Evolutionary conservation across 2,888 invertebrate species (phyloP), one percentile per base, ranked within the genome.

Genomic region (Hypsopygia costalis): DNA sequence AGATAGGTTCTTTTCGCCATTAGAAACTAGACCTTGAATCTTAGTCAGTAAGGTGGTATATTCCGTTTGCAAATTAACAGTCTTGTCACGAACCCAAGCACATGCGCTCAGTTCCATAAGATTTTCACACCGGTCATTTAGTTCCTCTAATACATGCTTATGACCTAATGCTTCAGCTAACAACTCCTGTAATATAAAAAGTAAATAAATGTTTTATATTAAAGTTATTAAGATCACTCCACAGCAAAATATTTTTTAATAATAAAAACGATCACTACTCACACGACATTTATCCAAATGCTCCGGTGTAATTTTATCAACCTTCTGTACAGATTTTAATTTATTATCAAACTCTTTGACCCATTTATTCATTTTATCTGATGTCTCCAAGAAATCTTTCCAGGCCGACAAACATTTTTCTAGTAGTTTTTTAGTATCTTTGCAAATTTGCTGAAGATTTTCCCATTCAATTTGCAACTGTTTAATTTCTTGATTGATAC

Each of bases 1-100:
- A 0, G 95, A 94, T 0, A 98, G 85, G 73, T 95, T 96, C 85
- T 97, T 96, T 69, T 98, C 97, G 7, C 97, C 94, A 67, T 94
- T 94, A 1, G 95, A 94, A 11, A 97, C 94, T 29, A 96, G 85
- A 43, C 92, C 93, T 88, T 97, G 97, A 20, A 94, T 93, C 48
- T 92, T 92, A 0, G 95, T 94, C 20, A 97, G 73, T 8, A 97
- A 74, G 50, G 93, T 92, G 0, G 95, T 94, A 64, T 97, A 97
- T 42, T 92, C 92, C 1, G 94, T 93, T 81, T 97, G 97, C 0
- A 95, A 81, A 60, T 94, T 94, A 0, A 96, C 94, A 1, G 96
- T 95, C 73, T 95, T 94, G 65, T 97, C 97, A 11, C 97, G 91
- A 0, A 96, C 95, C 91, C 94, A 93, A 10, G 94, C 92, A 62